Evolutionary conservation across 2,888 invertebrate genomes (phyloP).

Genomic region (Salpingus planirostris): DNA sequence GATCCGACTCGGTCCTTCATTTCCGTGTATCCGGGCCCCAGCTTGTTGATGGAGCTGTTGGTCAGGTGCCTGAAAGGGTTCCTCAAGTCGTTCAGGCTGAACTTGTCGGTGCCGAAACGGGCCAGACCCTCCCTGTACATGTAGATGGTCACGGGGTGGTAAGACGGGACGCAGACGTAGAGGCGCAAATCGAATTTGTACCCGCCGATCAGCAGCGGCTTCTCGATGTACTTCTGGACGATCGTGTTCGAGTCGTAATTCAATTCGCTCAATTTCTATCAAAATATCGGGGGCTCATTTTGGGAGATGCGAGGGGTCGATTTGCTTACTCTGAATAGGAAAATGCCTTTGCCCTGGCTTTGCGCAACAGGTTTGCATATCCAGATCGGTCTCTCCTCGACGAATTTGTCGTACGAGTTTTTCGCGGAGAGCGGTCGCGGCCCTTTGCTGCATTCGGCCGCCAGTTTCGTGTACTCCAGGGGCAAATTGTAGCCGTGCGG

Average conservation of each 20-base stretch:
- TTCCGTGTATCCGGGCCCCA: conserved; percentile 71
- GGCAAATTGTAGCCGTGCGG: conserved; percentile 76
- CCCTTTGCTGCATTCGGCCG: conserved; percentile 63
- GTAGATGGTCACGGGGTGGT: conserved; percentile 78
- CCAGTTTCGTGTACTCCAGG: conserved; percentile 73
- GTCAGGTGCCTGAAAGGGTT: conserved; percentile 83
- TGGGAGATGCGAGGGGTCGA: background rate
- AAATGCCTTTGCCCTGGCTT: conserved; percentile 77
- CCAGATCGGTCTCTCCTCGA: conserved; percentile 54
- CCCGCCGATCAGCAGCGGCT: conserved; percentile 71
- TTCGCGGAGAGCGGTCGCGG: conserved; percentile 25
- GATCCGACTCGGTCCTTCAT: conserved; percentile 77
- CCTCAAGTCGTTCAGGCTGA: conserved; percentile 71
- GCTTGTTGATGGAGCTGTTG: conserved; percentile 85
- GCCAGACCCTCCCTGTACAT: conserved; percentile 82
- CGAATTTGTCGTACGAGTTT: conserved; percentile 37
- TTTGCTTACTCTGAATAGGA: conserved; percentile 60
- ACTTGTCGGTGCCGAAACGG: conserved; percentile 74
- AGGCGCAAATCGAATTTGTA: conserved; percentile 89
- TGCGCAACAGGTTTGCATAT: conserved; percentile 83
- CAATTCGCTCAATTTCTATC: conserved; percentile 65
- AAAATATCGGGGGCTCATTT: conserved; percentile 14
- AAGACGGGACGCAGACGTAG: conserved; percentile 83
- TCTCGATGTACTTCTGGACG: conserved; percentile 71
- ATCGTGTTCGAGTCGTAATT: conserved; percentile 71